A percentile compares a stretch with the other conserved stretches of the same genome.
These are phyloP conservation scores for Tenthredo scrophulariae DNA, from an alignment of 2,888 invertebrate species.

Conservation along the genomic window DNA sequence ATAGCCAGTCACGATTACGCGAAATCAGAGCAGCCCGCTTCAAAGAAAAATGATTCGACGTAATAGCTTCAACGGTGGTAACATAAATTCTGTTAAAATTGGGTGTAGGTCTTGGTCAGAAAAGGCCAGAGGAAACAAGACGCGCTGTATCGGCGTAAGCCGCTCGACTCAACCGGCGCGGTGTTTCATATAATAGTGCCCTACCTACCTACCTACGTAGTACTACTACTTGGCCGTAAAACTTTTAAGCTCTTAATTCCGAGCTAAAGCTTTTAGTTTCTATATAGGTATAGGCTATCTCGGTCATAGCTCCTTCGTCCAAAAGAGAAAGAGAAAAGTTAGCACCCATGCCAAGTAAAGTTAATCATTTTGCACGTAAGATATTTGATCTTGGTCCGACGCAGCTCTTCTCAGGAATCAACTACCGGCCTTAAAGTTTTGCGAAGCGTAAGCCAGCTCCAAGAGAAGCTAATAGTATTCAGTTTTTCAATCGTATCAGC, in stretches of 20 bases:
- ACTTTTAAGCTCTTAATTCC: constrained; percentile 51
- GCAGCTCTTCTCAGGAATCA: constrained; percentile 29
- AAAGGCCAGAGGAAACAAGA: constrained; percentile 12
- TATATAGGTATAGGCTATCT: constrained; percentile 36
- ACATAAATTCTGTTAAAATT: constrained; percentile 24
- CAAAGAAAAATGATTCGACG: neutral
- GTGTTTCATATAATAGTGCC: constrained; percentile 48
- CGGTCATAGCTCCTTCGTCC: neutral
- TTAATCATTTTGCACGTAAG: constrained; percentile 46
- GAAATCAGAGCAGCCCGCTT: neutral
- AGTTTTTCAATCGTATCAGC: neutral
- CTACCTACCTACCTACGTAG: neutral
- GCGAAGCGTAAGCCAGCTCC: neutral
- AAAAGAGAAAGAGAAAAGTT: constrained; percentile 34
- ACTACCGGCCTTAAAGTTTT: constrained; percentile 22
- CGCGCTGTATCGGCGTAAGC: constrained; percentile 40
- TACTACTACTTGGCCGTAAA: constrained; percentile 48
- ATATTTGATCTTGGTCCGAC: constrained; percentile 34
- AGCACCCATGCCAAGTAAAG: constrained; percentile 26
- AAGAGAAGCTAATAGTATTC: neutral
- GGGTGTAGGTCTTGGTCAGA: neutral
- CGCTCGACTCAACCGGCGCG: constrained; percentile 30
- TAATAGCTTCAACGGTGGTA: neutral
- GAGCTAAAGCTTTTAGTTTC: constrained; percentile 36
- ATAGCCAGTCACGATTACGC: neutral